Conservation (phyloP, 2,888 invertebrate species). For the Sphaerophoria rueppellii region DNA sequence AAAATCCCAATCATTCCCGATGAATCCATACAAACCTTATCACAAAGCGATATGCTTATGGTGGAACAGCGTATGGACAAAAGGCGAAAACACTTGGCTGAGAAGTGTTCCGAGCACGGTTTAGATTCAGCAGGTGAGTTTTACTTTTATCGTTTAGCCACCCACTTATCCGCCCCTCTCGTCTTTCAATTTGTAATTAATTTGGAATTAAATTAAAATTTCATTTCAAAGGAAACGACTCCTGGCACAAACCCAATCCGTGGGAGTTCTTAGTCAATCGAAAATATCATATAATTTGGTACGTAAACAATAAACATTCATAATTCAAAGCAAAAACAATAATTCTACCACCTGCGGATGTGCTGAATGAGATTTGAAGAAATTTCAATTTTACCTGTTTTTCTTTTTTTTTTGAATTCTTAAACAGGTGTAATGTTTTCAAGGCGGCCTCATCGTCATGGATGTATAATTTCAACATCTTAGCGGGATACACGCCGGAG, state of each 20-base stretch:
- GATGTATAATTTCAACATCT: slow-evolving; percentile 95
- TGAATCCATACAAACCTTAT: slow-evolving; percentile 80
- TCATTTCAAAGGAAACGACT: slow-evolving; percentile 79
- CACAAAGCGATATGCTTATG: slow-evolving; percentile 80
- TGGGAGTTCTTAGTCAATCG: slow-evolving; percentile 93
- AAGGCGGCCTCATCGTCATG: slow-evolving; percentile 95
- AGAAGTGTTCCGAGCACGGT: slow-evolving; percentile 81
- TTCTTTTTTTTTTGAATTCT: slow-evolving; percentile 57
- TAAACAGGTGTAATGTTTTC: slow-evolving; percentile 88
- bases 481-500: slow-evolving; percentile 91
- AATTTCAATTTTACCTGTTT: not conserved
- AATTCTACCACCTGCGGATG: slow-evolving; percentile 18
- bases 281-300: slow-evolving; percentile 92
- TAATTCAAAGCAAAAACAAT: slow-evolving; percentile 14
- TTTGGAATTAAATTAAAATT: not conserved
- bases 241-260: slow-evolving; percentile 87
- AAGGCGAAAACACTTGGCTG: slow-evolving; percentile 79
- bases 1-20: slow-evolving; percentile 81
- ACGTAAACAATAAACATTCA: slow-evolving; percentile 75
- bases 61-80: slow-evolving; percentile 82
- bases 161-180: not conserved
- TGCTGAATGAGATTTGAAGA: slow-evolving; percentile 43
- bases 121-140: slow-evolving; percentile 79
- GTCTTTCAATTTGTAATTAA: not conserved
- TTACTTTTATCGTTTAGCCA: not conserved